These are phyloP conservation scores for Mohoua ochrocephala DNA, from an alignment of 2,113 vertebrate species.

Conservation along the genomic window DNA sequence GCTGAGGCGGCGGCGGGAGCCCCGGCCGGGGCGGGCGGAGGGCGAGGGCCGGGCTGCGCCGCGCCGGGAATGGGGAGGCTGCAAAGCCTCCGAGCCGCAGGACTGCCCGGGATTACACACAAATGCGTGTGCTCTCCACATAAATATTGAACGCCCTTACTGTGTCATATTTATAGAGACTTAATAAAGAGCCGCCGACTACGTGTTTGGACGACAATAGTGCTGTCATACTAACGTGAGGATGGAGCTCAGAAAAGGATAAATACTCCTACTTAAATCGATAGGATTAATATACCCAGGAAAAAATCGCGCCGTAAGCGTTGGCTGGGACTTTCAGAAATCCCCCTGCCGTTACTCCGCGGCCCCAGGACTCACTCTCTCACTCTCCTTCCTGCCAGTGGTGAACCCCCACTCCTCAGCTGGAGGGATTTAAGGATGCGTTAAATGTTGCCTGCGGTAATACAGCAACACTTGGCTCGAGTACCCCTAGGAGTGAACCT, in stretches of 20 bases:
- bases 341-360: neutral
- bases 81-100: neutral
- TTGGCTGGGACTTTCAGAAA: neutral
- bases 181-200: neutral
- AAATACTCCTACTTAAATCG: neutral
- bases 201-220: neutral
- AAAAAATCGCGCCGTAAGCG: neutral
- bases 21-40: neutral
- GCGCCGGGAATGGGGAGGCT: neutral
- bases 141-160: neutral
- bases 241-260: neutral
- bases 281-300: neutral
- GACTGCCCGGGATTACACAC: neutral
- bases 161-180: neutral
- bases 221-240: neutral
- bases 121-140: neutral
- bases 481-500: neutral
- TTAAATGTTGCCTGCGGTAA: neutral
- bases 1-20: slow-evolving; percentile 45
- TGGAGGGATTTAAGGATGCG: neutral
- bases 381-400: neutral
- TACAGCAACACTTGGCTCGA: neutral
- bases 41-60: neutral
- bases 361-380: neutral
- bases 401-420: neutral